phyloP scores from a whole-genome alignment of 2,113 vertebrate species.

The Lipotes vexillifer region DNA sequence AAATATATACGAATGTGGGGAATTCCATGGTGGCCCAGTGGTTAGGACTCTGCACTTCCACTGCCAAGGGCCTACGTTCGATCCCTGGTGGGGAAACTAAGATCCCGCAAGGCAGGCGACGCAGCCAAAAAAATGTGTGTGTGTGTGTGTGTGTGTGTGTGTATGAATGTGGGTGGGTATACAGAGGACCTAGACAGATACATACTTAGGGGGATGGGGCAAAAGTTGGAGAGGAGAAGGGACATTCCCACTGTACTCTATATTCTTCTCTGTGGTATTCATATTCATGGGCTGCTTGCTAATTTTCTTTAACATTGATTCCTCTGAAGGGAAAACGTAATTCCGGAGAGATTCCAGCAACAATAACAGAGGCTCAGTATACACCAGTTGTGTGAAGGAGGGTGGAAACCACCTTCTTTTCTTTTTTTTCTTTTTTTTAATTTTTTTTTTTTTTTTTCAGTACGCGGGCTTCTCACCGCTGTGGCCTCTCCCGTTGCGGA shows the following conservation, averaged over 20 bases:
- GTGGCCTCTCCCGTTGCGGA: no score
- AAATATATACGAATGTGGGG: not conserved
- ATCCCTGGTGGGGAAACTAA: no score
- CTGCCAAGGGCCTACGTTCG: no score
- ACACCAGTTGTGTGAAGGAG: not conserved
- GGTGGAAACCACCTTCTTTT: not conserved
- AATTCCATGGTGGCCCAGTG: no score
- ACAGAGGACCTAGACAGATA: not conserved
- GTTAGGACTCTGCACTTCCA: no score
- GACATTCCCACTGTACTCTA: not conserved
- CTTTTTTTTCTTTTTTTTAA: no score
- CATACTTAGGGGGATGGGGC: fast-evolving
- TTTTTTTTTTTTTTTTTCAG: no score
- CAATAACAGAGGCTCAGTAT: not conserved
- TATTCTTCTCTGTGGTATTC: not conserved
- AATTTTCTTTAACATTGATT: not conserved
- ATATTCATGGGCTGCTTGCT: not conserved
- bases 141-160: no score
- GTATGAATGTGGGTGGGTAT: not conserved
- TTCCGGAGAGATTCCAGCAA: slow-evolving; percentile 41
- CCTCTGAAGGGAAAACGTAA: not conserved
- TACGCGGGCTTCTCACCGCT: no score
- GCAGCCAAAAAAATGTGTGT: no score
- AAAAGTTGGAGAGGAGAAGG: not conserved
- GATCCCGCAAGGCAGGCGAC: no score